Base-by-base conservation (phyloP, 1,140 invertebrate species). In the Capitella teleta region DNA sequence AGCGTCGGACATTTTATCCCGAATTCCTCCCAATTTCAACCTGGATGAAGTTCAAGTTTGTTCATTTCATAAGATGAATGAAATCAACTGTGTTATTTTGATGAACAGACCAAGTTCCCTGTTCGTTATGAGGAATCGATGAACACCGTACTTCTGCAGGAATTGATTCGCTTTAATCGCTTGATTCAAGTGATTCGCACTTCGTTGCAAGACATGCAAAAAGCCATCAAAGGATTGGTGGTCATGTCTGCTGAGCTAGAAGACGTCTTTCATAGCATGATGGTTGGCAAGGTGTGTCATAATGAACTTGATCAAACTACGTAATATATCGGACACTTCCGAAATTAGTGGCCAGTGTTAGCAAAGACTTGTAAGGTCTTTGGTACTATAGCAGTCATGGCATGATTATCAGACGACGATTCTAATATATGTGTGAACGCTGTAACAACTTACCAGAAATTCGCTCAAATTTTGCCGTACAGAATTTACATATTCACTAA, bases 221-320 rank as follows among this genome's bases (percentile, higher is more conserved):
- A 65, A 51, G 70, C 69, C 26, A 70, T 72, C 52, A 67, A 69
- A 42, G 70, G 70, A 21, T 50, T 69, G 21, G 62, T 73, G 4
- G 57, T 73, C 0, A 71, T 73, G 69, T 68, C 67, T 2, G 38
- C 59, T 5, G 65, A 72, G 41, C 57, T 73, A 3, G 68, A 72
- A 57, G 67, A 71, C 37, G 63, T 71, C 18, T 71, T 71, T 58
- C 63, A 68, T 38, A 65, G 62, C 46, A 73, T 73, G 66, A 63
- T 71, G 57, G 67, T 73, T 52, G 71, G 71, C 6, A 85, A 80
- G 75, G 67, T 68, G 8, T n/a, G n/a, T n/a, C n/a, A n/a, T n/a
- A n/a, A n/a, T n/a, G n/a, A n/a, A n/a, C n/a, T n/a, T n/a, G n/a
- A n/a, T n/a, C n/a, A n/a, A n/a, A n/a, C n/a, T n/a, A n/a, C n/a